A percentile compares a stretch with the other conserved stretches of the same genome.
Conservation (phyloP, 2,113 vertebrate genomes). For the Boleophthalmus pectinirostris region DNA sequence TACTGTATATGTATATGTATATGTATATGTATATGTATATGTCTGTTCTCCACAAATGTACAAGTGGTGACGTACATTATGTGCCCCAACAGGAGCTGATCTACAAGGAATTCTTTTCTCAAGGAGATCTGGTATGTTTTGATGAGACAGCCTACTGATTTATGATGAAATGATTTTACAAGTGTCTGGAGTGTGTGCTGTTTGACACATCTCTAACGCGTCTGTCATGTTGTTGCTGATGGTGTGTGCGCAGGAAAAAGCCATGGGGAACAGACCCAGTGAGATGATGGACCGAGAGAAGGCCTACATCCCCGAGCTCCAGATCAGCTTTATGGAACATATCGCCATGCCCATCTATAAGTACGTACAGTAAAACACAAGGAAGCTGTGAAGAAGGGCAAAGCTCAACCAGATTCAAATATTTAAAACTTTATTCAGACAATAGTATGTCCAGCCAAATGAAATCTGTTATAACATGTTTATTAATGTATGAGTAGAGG, state of each 20-base stretch:
- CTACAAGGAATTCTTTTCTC: conserved; percentile 99
- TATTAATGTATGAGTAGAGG: too few relatives aligned
- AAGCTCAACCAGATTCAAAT: background rate
- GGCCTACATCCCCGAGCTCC: conserved; percentile 95
- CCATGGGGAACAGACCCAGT: conserved; percentile 96
- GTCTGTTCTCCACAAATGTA: background rate
- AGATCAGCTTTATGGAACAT: conserved; percentile 99
- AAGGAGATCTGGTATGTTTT: conserved; percentile 94
- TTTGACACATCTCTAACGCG: conserved; percentile 17
- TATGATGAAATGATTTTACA: conserved; percentile 21
- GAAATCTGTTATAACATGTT: too few relatives aligned
- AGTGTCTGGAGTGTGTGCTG: conserved; percentile 6
- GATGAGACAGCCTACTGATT: conserved; percentile 9
- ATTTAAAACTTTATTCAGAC: background rate
- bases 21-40: too few relatives aligned
- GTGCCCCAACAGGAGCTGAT: conserved; percentile 88
- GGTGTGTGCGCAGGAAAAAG: conserved; percentile 85
- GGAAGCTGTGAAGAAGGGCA: too few relatives aligned
- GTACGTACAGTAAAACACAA: conserved; percentile 64
- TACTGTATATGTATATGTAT: too few relatives aligned
- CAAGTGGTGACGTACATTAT: conserved; percentile 18
- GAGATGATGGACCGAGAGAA: conserved; percentile 99
- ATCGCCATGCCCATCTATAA: conserved; percentile 98
- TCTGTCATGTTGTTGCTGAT: conserved; percentile 24
- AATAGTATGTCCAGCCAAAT: too few relatives aligned